Evolutionary conservation across 2,113 vertebrate genomes (phyloP).

Genomic region (Puntigrus tetrazona): DNA sequence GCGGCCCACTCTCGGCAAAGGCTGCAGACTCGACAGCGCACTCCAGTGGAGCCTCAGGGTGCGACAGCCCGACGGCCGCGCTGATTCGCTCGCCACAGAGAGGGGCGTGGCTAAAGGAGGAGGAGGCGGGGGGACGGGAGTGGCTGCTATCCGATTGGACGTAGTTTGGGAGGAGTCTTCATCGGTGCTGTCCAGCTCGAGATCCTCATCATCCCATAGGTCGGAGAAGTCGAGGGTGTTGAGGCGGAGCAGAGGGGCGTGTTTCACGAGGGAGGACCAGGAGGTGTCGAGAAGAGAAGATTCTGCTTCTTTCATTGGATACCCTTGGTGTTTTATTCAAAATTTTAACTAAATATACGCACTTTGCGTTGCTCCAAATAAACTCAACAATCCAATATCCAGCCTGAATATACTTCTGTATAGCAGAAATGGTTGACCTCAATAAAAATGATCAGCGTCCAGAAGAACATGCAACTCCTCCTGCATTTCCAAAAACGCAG

Average conservation of each 20-base stretch:
- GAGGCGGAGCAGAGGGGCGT: slow-evolving; percentile 63
- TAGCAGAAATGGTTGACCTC: background rate
- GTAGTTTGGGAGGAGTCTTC: slow-evolving; percentile 51
- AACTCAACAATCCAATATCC: background rate
- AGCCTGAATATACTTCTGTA: background rate
- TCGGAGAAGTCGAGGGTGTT: slow-evolving; percentile 77
- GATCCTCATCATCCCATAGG: slow-evolving; percentile 78
- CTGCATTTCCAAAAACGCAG: background rate
- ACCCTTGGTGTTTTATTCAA: background rate
- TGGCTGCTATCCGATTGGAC: background rate
- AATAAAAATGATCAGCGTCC: background rate
- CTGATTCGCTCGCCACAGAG: slow-evolving; percentile 22
- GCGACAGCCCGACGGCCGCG: slow-evolving; percentile 21
- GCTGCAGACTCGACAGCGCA: slow-evolving; percentile 66
- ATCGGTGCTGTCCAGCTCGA: slow-evolving; percentile 58
- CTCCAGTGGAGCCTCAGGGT: slow-evolving; percentile 79
- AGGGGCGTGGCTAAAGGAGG: slow-evolving; percentile 46
- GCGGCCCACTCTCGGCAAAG: slow-evolving; percentile 72
- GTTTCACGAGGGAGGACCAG: slow-evolving; percentile 60
- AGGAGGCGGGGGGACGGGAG: slow-evolving; percentile 56
- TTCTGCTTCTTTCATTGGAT: slow-evolving; percentile 69
- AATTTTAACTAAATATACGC: too few relatives aligned
- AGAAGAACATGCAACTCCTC: background rate
- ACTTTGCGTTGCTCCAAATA: too few relatives aligned
- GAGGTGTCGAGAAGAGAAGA: slow-evolving; percentile 51